Percentiles rank a stretch among this genome's conserved stretches.
Conservation (phyloP, 2,797 vertebrate species). For the Todus mexicanus region DNA sequence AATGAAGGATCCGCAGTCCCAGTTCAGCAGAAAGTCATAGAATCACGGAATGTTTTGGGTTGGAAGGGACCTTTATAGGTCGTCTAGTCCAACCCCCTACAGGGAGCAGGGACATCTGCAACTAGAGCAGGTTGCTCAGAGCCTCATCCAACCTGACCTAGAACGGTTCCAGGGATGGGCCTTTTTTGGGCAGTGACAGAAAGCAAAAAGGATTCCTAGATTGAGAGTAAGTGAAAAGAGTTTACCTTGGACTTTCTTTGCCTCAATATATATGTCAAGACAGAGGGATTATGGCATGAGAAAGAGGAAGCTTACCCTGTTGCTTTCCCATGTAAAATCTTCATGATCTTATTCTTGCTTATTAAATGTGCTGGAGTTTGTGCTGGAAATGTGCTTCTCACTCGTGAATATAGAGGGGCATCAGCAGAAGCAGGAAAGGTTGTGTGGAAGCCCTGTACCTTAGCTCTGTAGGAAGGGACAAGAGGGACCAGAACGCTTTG, state of each 20-base stretch:
- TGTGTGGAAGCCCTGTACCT: neutral
- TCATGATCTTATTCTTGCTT: no score
- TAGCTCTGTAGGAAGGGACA: neutral
- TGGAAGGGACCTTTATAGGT: neutral
- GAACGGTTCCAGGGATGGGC: neutral
- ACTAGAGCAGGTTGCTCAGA: neutral
- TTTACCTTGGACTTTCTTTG: neutral
- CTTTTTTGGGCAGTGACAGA: neutral
- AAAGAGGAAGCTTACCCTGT: no score
- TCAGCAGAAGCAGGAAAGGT: neutral
- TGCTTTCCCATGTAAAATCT: no score
- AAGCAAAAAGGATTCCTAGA: neutral
- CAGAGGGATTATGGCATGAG: neutral
- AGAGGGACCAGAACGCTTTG: neutral
- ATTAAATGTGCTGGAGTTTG: neutral
- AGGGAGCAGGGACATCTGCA: neutral
- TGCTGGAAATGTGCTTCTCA: neutral
- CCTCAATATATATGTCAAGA: neutral
- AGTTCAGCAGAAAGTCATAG: neutral
- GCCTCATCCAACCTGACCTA: neutral
- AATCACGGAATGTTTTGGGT: neutral
- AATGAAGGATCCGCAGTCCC: neutral
- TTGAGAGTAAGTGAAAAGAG: neutral
- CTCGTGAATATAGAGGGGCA: neutral
- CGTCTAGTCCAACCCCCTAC: neutral